Evolutionary conservation across 2,888 invertebrate genomes (phyloP), one percentile per base, ranked within the genome.

Genomic region (Sinotaia quadrata): DNA sequence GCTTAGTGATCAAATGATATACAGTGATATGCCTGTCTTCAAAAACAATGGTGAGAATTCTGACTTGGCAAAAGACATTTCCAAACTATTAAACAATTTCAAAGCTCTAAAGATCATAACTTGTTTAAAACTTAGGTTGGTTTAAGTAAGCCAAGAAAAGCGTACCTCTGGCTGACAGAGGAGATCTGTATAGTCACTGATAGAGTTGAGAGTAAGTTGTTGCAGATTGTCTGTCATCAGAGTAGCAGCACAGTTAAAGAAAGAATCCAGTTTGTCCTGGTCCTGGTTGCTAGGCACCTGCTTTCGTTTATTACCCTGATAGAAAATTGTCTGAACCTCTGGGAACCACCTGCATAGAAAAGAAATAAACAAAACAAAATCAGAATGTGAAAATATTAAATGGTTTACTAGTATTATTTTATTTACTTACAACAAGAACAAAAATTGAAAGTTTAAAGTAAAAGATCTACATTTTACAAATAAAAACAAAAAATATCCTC

Each of bases 191-290:
- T 92, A 96, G 75, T 94, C 93, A 59, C 91, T 89, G 81, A 96
- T 91, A 4, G 96, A 96, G 78, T 93, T 91, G 51, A 95, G 89
- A 77, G 94, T 94, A 37, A 96, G 87, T 29, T 92, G 92, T 86
- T 96, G 95, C 68, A 97, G 89, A 81, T 96, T 94, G 79, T 93
- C 93, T 0, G 95, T 94, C 97, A 97, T 97, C 49, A 96, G 90
- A 34, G 93, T 93, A 0, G 93, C 93, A 1, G 95, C 92, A 80
- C 95, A 94, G 86, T 95, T 93, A 86, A 94, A 96, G 88, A 96
- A 96, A 54, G 92, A 92, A 78, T 91, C 92, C 87, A 94, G 91
- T 84, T 92, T 91, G 18, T 90, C 90, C 24, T 90, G 91, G 75
- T 93, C 92, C 65, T 85, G 84, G 73, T 85, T 86, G 74, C 85